Percentiles rank a stretch among this genome's conserved stretches.
phyloP scores from a whole-genome alignment of 2,888 invertebrate genomes.

The Crepidodera aurea region DNA sequence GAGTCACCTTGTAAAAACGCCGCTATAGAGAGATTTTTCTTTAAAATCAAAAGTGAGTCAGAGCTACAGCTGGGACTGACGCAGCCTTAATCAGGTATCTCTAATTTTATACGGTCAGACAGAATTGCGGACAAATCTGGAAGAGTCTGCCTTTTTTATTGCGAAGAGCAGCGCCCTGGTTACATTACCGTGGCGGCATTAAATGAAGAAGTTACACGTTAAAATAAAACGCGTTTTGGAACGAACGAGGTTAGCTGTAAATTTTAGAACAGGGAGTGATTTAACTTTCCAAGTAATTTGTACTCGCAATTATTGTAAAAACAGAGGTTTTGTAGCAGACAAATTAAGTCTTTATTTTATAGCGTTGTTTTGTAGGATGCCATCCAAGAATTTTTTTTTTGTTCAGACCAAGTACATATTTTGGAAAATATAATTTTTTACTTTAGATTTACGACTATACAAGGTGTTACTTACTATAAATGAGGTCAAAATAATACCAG shows the following conservation, averaged over 20 bases:
- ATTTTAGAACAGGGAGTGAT: neutral
- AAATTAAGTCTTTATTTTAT: too few relatives aligned
- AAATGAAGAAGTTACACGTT: neutral
- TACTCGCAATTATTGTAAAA: neutral
- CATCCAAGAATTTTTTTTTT: too few relatives aligned
- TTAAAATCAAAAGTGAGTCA: neutral
- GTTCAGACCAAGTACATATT: too few relatives aligned
- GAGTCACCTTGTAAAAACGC: neutral
- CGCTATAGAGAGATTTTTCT: neutral
- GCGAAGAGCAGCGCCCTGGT: neutral
- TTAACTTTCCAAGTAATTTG: constrained; percentile 3
- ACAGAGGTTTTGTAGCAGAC: neutral
- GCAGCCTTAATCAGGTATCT: constrained; percentile 1
- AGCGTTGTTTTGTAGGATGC: too few relatives aligned
- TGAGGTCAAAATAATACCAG: too few relatives aligned
- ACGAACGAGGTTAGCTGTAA: constrained; percentile 3
- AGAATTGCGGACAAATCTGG: constrained; percentile 6
- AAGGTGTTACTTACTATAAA: too few relatives aligned
- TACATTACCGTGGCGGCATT: neutral
- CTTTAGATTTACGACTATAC: too few relatives aligned
- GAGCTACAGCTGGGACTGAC: neutral
- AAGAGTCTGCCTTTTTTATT: constrained; percentile 1
- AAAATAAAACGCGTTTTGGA: constrained; percentile 1
- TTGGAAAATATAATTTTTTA: too few relatives aligned
- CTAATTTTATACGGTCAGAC: constrained; percentile 3